phyloP scores from a whole-genome alignment of 2,888 invertebrate genomes.

The Pherbina coryleti region DNA sequence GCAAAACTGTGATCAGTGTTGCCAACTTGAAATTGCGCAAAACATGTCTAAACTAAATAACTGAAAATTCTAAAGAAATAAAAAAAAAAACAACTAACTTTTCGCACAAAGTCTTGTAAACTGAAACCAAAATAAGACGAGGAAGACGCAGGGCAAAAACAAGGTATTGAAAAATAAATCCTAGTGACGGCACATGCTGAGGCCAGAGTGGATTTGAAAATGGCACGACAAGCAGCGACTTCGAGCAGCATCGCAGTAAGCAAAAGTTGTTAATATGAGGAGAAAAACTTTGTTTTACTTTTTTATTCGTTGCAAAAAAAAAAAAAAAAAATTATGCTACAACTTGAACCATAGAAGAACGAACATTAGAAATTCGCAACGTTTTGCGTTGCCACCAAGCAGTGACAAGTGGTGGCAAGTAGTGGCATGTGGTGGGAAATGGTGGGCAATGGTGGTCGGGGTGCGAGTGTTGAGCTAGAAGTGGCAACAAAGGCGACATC shows the following conservation, averaged over 20 bases:
- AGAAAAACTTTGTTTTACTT: constrained; percentile 29
- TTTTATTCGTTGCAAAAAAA: constrained; percentile 11
- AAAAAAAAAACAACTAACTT: not conserved
- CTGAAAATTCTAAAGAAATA: not conserved
- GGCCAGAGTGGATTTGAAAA: constrained; percentile 16
- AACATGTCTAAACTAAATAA: not conserved
- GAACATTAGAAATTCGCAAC: constrained; percentile 32
- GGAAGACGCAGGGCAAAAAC: not conserved
- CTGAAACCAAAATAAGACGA: not conserved
- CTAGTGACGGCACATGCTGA: constrained; percentile 3
- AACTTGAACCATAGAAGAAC: not conserved
- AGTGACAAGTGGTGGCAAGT: not conserved
- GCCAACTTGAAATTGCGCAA: not conserved
- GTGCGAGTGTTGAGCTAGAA: constrained; percentile 11
- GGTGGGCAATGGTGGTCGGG: not conserved
- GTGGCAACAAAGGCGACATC: constrained; percentile 46
- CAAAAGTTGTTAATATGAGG: constrained; percentile 26
- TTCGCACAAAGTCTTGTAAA: constrained; percentile 8
- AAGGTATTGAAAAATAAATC: constrained; percentile 23
- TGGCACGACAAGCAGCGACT: not conserved
- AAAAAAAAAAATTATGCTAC: not conserved
- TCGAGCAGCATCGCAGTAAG: not conserved
- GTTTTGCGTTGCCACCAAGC: not conserved
- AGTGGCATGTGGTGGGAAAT: not conserved
- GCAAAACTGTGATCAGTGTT: not conserved